Percentiles rank a stretch among this genome's conserved stretches.
These are phyloP conservation scores for Acanthurus tractus DNA, from an alignment of 2,797 vertebrate species.

Conservation along the genomic window DNA sequence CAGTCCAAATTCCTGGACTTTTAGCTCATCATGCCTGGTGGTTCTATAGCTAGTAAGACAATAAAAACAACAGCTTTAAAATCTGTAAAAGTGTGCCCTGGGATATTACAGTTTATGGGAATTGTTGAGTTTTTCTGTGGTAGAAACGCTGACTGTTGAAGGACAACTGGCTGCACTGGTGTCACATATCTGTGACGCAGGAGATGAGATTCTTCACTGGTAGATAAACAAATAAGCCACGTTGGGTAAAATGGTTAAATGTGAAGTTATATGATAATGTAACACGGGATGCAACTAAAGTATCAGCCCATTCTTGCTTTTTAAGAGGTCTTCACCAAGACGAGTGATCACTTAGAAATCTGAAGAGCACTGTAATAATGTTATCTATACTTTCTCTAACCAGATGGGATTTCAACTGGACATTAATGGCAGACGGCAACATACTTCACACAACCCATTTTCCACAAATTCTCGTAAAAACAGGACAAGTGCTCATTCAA, in stretches of 20 bases:
- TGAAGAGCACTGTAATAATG: slow-evolving; percentile 30
- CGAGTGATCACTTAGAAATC: slow-evolving; percentile 18
- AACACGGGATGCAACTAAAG: slow-evolving; percentile 18
- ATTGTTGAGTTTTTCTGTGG: not conserved
- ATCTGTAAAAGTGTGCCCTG: not conserved
- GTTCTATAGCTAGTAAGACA: not conserved
- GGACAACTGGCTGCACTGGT: not conserved
- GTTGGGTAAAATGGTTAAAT: not conserved
- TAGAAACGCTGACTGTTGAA: not conserved
- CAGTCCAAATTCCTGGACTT: not conserved
- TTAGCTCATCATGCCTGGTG: too few relatives aligned
- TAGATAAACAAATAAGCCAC: not conserved
- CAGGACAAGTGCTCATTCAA: slow-evolving; percentile 8
- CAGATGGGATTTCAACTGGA: slow-evolving; percentile 33
- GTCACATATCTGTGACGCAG: not conserved
- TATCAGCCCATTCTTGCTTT: slow-evolving; percentile 27
- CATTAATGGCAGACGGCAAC: slow-evolving; percentile 34
- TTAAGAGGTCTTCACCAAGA: slow-evolving; percentile 23
- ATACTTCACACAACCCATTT: not conserved
- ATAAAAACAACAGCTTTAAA: not conserved
- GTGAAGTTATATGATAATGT: slow-evolving; percentile 19
- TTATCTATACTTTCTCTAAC: slow-evolving; percentile 28
- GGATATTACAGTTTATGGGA: not conserved
- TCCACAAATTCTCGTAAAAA: slow-evolving; percentile 24
- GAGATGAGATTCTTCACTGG: not conserved